Evolutionary conservation across 2,888 invertebrate species (phyloP).

Genomic region (Agonopterix arenella): DNA sequence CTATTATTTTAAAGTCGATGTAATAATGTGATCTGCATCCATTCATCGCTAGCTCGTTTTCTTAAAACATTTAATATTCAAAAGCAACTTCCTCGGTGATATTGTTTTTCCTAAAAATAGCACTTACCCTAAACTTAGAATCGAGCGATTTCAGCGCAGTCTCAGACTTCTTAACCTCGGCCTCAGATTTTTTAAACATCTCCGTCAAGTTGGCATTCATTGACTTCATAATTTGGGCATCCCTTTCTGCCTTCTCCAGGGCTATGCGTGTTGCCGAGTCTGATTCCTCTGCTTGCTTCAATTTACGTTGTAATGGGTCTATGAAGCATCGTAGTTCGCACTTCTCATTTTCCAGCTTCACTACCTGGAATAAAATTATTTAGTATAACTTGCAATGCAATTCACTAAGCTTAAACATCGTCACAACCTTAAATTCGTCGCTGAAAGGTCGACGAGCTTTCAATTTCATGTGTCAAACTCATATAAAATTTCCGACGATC

Average conservation of each 20-base stretch:
- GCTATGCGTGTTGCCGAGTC: slow-evolving; percentile 74
- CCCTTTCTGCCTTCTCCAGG: slow-evolving; percentile 73
- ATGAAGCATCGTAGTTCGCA: slow-evolving; percentile 72
- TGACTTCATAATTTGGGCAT: slow-evolving; percentile 63
- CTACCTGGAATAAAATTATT: slow-evolving; percentile 31
- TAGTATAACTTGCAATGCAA: too few relatives aligned
- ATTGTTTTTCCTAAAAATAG: neutral
- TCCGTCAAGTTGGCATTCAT: slow-evolving; percentile 63
- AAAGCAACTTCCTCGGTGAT: neutral
- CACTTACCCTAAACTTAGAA: slow-evolving; percentile 54
- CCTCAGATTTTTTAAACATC: slow-evolving; percentile 63
- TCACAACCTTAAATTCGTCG: too few relatives aligned
- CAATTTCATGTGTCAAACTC: too few relatives aligned
- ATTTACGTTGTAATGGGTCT: slow-evolving; percentile 69
- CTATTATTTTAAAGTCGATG: too few relatives aligned
- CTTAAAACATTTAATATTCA: neutral
- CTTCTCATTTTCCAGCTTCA: slow-evolving; percentile 50
- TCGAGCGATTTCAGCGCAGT: slow-evolving; percentile 58
- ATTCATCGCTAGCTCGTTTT: too few relatives aligned
- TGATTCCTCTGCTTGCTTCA: slow-evolving; percentile 76
- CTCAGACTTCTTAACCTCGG: slow-evolving; percentile 69
- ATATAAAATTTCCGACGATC: too few relatives aligned
- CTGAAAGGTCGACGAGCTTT: too few relatives aligned
- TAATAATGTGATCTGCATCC: too few relatives aligned
- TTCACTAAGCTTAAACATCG: too few relatives aligned